Percentiles rank a stretch among this genome's conserved stretches.
These are phyloP conservation scores for Bufo gargarizans DNA, from an alignment of 2,113 vertebrate species.

Conservation along the genomic window DNA sequence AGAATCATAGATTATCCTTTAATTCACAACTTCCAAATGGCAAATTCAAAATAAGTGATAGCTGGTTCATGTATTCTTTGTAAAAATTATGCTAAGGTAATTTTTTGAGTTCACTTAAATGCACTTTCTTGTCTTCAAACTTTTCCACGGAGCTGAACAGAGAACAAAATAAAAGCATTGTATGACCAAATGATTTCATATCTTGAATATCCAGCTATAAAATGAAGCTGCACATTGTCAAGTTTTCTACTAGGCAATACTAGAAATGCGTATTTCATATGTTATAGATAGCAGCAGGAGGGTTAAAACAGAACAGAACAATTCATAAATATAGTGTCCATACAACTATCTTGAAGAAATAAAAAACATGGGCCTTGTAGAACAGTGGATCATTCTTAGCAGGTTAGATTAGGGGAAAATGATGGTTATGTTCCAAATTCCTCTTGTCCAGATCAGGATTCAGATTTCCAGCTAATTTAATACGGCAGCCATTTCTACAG, in stretches of 20 bases:
- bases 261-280: not conserved
- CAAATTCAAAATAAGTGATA: not conserved
- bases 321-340: conserved; percentile 52
- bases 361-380: conserved; percentile 52
- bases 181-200: not conserved
- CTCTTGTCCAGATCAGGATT: conserved; percentile 66
- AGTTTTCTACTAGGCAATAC: not conserved
- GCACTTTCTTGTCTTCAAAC: not conserved
- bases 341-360: conserved; percentile 60
- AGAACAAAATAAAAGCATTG: not conserved
- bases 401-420: conserved; percentile 63
- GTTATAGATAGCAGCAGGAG: conserved; percentile 34
- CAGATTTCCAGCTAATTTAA: conserved; percentile 69
- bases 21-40: not conserved
- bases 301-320: conserved; percentile 53
- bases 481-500: conserved; percentile 63
- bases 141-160: not conserved
- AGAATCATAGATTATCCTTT: not conserved
- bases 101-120: not conserved
- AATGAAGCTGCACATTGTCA: not conserved
- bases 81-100: not conserved
- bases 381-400: conserved; percentile 61
- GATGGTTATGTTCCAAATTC: conserved; percentile 61
- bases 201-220: not conserved
- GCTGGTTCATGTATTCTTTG: not conserved